A percentile compares a stretch with the other conserved stretches of the same genome.
phyloP scores from a whole-genome alignment of 2,113 vertebrate genomes.

The Meleagris gallopavo region DNA sequence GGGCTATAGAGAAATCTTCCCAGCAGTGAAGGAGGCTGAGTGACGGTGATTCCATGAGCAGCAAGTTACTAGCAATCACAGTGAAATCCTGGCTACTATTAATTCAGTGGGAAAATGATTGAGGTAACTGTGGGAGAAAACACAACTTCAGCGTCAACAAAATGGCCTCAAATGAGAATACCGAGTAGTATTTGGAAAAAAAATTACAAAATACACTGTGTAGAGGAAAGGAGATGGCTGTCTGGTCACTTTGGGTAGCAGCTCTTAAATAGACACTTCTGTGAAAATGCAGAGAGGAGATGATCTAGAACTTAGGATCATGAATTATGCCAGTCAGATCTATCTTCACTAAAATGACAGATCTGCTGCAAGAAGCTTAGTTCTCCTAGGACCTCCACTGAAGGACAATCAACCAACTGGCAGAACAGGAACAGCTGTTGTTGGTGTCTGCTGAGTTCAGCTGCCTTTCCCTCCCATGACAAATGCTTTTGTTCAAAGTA shows the following conservation, averaged over 20 bases:
- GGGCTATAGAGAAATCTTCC: not conserved
- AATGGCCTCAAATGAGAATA: not conserved
- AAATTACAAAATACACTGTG: not conserved
- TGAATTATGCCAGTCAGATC: not conserved
- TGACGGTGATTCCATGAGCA: not conserved
- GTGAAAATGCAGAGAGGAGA: not conserved
- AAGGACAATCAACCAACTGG: not conserved
- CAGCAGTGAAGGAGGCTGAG: not conserved
- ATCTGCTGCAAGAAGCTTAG: not conserved
- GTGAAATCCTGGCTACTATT: slow-evolving; percentile 1
- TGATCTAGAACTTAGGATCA: not conserved
- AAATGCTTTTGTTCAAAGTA: not conserved
- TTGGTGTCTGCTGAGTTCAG: not conserved
- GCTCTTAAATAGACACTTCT: not conserved
- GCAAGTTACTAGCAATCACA: not conserved
- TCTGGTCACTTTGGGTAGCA: not conserved
- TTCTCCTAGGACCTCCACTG: not conserved
- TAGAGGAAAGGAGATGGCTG: not conserved
- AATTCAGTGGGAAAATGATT: not conserved
- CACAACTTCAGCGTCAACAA: not conserved
- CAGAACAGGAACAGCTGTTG: not conserved
- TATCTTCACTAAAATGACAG: not conserved
- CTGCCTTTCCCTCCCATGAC: accelerated
- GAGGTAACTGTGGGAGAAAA: not conserved
- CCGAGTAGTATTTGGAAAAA: not conserved